Conservation (phyloP, 2,888 invertebrate species). For the Spisula solida region DNA sequence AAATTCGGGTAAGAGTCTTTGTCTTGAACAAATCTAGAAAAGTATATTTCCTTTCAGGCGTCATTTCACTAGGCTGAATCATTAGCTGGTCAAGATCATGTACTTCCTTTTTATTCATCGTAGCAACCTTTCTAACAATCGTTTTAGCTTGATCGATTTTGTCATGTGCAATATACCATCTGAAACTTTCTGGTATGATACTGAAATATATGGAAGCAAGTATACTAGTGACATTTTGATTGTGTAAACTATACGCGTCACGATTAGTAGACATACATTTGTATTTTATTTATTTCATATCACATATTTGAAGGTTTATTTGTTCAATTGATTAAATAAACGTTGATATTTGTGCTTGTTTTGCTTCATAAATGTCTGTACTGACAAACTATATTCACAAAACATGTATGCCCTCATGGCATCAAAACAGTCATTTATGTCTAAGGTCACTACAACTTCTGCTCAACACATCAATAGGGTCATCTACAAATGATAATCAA, state of each 20-base stretch:
- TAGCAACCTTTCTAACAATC: slow-evolving; percentile 27
- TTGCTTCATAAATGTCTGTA: too few relatives aligned
- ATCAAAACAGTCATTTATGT: too few relatives aligned
- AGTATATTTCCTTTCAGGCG: slow-evolving; percentile 37
- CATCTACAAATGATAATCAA: too few relatives aligned
- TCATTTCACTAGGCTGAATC: neutral
- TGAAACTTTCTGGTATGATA: slow-evolving; percentile 41
- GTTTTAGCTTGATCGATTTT: slow-evolving; percentile 25
- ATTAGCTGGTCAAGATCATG: neutral
- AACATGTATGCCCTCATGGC: too few relatives aligned
- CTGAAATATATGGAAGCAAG: neutral
- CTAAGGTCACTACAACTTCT: too few relatives aligned
- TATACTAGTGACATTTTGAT: neutral
- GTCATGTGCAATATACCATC: slow-evolving; percentile 41
- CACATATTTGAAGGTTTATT: too few relatives aligned
- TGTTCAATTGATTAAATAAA: too few relatives aligned
- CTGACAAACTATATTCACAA: too few relatives aligned
- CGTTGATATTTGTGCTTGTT: too few relatives aligned
- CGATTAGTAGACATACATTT: too few relatives aligned
- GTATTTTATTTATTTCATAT: too few relatives aligned
- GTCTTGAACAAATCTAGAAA: slow-evolving; percentile 53
- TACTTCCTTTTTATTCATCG: neutral
- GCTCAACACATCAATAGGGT: too few relatives aligned
- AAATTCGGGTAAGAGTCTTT: neutral
- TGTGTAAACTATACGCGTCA: neutral